A percentile compares a stretch with the other conserved stretches of the same genome.
Evolutionary conservation across 2,113 vertebrate genomes (phyloP).

Genomic region (Nyctibius bracteatus): DNA sequence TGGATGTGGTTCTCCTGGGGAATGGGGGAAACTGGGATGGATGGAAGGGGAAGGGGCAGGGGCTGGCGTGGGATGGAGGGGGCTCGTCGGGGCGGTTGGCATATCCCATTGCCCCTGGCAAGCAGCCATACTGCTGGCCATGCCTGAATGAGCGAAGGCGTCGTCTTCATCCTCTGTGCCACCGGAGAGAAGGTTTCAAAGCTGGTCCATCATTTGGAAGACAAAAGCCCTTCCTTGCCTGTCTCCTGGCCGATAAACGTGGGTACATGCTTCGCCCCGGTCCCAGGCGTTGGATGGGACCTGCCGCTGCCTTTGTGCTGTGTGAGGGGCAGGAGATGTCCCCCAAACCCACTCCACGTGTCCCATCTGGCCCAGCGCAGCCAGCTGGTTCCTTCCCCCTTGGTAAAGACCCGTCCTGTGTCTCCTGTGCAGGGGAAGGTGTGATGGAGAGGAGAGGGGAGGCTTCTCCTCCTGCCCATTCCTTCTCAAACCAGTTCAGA

Average conservation of each 20-base stretch:
- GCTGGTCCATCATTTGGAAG: fast-evolving
- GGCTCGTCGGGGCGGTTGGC: fast-evolving
- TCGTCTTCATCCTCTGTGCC: not conserved
- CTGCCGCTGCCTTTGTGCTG: fast-evolving
- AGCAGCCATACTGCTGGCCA: not conserved
- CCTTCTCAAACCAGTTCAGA: not conserved
- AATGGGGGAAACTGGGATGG: not conserved
- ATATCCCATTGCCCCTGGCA: fast-evolving
- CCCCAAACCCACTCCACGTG: fast-evolving
- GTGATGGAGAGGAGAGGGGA: not conserved
- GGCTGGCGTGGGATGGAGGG: not conserved
- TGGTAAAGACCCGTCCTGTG: fast-evolving
- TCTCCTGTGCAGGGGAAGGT: fast-evolving
- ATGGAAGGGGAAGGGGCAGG: not conserved
- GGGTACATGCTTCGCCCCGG: fast-evolving
- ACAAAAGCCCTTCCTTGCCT: not conserved
- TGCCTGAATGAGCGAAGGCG: not conserved
- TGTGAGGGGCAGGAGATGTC: not conserved
- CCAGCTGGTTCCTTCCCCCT: not conserved
- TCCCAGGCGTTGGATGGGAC: fast-evolving
- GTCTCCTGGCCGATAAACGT: not conserved
- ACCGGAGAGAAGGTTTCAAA: not conserved
- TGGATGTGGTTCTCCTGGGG: not conserved
- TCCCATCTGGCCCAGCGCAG: not conserved
- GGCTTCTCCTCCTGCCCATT: not conserved